A percentile compares a stretch with the other conserved stretches of the same genome.
These are phyloP conservation scores for Ophion ellenae DNA, from an alignment of 2,888 invertebrate species.

Conservation along the genomic window DNA sequence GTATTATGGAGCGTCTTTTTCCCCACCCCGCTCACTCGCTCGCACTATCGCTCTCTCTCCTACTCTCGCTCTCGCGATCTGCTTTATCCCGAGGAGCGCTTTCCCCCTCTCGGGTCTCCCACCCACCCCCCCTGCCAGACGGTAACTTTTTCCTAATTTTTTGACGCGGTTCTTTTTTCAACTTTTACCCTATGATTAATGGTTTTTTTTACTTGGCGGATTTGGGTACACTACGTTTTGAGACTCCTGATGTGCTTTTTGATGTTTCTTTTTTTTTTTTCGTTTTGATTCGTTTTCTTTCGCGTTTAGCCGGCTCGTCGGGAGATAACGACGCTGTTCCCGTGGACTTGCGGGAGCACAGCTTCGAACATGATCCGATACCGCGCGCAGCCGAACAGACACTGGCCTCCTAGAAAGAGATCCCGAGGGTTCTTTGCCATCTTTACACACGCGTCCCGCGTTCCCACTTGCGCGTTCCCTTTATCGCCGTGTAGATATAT, in stretches of 20 bases:
- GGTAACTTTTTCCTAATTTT: neutral
- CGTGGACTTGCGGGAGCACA: conserved; percentile 43
- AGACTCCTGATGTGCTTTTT: neutral
- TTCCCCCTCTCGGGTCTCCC: conserved; percentile 1
- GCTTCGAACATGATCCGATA: conserved; percentile 63
- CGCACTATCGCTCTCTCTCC: neutral
- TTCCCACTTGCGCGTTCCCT: conserved; percentile 51
- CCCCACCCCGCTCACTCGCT: conserved; percentile 24
- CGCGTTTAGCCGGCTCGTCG: conserved; percentile 26
- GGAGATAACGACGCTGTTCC: conserved; percentile 1
- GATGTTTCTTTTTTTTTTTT: neutral
- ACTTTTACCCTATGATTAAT: neutral
- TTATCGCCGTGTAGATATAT: conserved; percentile 12
- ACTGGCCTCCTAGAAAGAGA: conserved; percentile 60
- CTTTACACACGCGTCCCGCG: conserved; percentile 55
- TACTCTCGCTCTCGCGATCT: conserved; percentile 30
- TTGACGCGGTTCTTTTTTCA: neutral
- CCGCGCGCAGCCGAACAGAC: conserved; percentile 65
- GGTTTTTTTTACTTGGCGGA: neutral
- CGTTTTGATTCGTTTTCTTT: neutral
- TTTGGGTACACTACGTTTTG: neutral
- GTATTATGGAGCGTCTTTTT: conserved; percentile 53
- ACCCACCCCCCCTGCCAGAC: neutral
- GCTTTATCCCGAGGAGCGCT: conserved; percentile 41
- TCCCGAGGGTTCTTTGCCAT: conserved; percentile 60